Conservation (phyloP, 1,140 invertebrate species). For the Leguminivora glycinivorella region DNA sequence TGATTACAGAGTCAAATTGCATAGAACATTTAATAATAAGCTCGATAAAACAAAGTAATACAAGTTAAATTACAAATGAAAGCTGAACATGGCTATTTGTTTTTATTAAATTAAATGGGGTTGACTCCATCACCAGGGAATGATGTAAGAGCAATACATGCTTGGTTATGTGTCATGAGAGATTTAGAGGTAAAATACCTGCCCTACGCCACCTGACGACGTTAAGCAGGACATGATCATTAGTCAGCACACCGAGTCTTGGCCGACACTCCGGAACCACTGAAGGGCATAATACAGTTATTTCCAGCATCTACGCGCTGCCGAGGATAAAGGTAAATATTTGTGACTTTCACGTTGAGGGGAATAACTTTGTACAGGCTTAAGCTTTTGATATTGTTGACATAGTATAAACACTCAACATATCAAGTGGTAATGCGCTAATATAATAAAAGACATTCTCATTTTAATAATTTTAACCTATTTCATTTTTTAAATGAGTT, state of each 20-base stretch:
- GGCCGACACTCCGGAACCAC: conserved; percentile 73
- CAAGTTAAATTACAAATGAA: neutral
- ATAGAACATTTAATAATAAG: neutral
- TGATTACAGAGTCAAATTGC: conserved; percentile 13
- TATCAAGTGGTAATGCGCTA: neutral
- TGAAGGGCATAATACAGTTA: conserved; percentile 76
- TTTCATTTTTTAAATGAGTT: neutral
- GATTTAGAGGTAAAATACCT: conserved; percentile 63
- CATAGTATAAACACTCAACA: neutral
- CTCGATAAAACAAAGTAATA: neutral
- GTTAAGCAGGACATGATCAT: conserved; percentile 39
- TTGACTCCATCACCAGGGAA: conserved; percentile 30
- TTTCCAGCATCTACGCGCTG: conserved; percentile 57
- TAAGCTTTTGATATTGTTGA: conserved; percentile 29
- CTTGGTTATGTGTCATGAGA: conserved; percentile 76
- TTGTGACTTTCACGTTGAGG: neutral
- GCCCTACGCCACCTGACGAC: conserved; percentile 74
- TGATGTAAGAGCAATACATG: conserved; percentile 63
- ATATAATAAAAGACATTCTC: neutral
- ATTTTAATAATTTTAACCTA: neutral
- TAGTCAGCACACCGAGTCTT: conserved; percentile 71
- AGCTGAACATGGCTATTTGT: neutral
- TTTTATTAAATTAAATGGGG: neutral
- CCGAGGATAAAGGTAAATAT: conserved; percentile 59
- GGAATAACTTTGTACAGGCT: conserved; percentile 1